Conservation (phyloP, 2,888 invertebrate genomes). For the Liopterus haemorrhoidalis region DNA sequence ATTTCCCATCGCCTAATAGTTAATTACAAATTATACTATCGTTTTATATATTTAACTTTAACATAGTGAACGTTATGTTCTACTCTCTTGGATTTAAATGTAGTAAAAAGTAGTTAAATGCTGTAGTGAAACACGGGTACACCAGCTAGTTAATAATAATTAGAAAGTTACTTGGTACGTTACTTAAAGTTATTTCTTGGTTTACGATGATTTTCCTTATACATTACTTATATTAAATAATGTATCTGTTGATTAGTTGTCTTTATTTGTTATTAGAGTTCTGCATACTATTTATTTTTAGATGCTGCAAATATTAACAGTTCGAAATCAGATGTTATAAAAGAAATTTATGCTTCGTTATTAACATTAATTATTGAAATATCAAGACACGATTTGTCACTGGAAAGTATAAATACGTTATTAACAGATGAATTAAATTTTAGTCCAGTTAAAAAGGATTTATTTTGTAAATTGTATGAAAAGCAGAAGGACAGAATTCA, state of each 20-base stretch:
- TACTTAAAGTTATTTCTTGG: background rate
- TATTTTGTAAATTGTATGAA: slow-evolving; percentile 38
- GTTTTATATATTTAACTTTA: too few relatives aligned
- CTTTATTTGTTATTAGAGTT: too few relatives aligned
- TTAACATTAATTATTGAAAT: slow-evolving; percentile 39
- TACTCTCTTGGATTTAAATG: too few relatives aligned
- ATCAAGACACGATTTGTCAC: slow-evolving; percentile 35
- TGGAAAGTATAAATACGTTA: slow-evolving; percentile 34
- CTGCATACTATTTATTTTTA: slow-evolving; percentile 33
- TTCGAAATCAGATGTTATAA: slow-evolving; percentile 41
- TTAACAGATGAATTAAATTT: slow-evolving; percentile 37
- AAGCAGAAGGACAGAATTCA: slow-evolving; percentile 36
- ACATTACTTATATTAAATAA: slow-evolving; percentile 1
- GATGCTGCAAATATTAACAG: slow-evolving; percentile 36
- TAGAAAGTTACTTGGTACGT: too few relatives aligned
- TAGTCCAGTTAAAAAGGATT: slow-evolving; percentile 29
- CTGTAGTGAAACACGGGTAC: too few relatives aligned
- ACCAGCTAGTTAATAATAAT: too few relatives aligned
- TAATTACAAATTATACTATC: too few relatives aligned
- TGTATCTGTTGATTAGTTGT: too few relatives aligned
- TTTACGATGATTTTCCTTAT: background rate
- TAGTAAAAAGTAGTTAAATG: too few relatives aligned
- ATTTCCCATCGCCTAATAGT: too few relatives aligned
- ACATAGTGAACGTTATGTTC: too few relatives aligned
- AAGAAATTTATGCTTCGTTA: slow-evolving; percentile 39